These are phyloP conservation scores for Zoanthus solanderi DNA, from an alignment of 92 coral and sea anemone genomes.

Conservation along the genomic window DNA sequence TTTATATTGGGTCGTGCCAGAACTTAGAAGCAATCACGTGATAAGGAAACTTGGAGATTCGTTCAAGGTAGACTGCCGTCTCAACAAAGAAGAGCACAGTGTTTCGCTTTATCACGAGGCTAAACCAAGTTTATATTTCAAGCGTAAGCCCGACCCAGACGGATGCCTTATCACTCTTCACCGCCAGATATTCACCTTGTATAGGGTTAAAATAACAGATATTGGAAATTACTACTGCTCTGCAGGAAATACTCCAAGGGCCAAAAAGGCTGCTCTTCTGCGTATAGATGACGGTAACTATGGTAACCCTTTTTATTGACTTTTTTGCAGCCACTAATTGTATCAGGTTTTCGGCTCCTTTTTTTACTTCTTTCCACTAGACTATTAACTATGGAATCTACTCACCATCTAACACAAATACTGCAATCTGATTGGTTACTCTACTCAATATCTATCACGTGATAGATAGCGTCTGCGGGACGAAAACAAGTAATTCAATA, in stretches of 20 bases:
- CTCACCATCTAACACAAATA: no score
- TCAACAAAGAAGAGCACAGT: neutral
- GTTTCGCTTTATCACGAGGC: slow-evolving; percentile 31
- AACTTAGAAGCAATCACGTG: slow-evolving; percentile 3
- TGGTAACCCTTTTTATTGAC: neutral
- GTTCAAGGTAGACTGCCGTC: slow-evolving; percentile 35
- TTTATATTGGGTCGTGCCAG: slow-evolving; percentile 14
- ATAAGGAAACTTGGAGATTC: slow-evolving; percentile 9
- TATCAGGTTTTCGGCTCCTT: no score
- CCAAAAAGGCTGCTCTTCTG: slow-evolving; percentile 34
- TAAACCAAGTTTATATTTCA: slow-evolving; percentile 5
- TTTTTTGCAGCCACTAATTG: neutral
- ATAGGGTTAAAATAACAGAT: slow-evolving; percentile 32
- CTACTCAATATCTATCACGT: no score
- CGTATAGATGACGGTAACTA: slow-evolving; percentile 16
- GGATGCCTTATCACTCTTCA: slow-evolving; percentile 36
- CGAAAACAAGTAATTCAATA: no score
- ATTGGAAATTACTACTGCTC: slow-evolving; percentile 45
- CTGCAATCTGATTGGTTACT: no score
- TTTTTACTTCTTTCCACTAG: no score
- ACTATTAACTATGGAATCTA: no score
- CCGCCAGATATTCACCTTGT: slow-evolving; percentile 27
- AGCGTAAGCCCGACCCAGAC: slow-evolving; percentile 9
- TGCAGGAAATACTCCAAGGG: slow-evolving; percentile 34
- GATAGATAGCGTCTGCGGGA: no score